Conservation (phyloP, 1,140 invertebrate genomes). For the Drosophila pandora region DNA sequence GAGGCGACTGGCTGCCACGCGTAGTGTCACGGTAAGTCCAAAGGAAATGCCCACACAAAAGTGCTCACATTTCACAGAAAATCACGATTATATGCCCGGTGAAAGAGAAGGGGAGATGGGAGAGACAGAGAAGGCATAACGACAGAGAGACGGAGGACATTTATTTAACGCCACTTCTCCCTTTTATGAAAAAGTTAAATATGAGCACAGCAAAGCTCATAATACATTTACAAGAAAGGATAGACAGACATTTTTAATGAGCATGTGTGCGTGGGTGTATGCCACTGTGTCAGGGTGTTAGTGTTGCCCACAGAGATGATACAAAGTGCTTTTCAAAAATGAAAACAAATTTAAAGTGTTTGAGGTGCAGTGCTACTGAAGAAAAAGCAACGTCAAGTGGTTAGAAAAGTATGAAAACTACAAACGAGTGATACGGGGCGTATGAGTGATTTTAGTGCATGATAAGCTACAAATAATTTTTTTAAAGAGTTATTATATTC, state of each 20-base stretch:
- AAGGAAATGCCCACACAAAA: background rate
- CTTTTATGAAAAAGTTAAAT: slow-evolving; percentile 77
- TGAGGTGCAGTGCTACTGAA: background rate
- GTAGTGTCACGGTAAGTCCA: slow-evolving; percentile 86
- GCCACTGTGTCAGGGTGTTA: slow-evolving; percentile 8
- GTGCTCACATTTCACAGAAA: background rate
- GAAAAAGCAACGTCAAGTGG: background rate
- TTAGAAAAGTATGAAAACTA: no score
- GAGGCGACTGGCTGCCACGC: slow-evolving; percentile 91
- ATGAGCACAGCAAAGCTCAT: slow-evolving; percentile 66
- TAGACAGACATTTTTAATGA: slow-evolving; percentile 74
- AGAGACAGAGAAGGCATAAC: background rate
- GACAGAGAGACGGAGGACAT: slow-evolving; percentile 38
- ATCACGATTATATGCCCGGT: background rate
- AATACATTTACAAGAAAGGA: slow-evolving; percentile 73
- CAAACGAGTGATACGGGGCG: no score
- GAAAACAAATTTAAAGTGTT: background rate
- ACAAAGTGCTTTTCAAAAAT: background rate
- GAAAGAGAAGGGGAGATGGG: no score
- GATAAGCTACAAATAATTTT: no score
- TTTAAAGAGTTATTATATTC: no score
- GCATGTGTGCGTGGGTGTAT: slow-evolving; percentile 48
- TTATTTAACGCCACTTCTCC: slow-evolving; percentile 73
- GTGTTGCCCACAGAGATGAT: slow-evolving; percentile 19
- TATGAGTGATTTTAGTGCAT: no score